Evolutionary conservation across 2,888 invertebrate genomes (phyloP).

Genomic region (Auanema freiburgensis): DNA sequence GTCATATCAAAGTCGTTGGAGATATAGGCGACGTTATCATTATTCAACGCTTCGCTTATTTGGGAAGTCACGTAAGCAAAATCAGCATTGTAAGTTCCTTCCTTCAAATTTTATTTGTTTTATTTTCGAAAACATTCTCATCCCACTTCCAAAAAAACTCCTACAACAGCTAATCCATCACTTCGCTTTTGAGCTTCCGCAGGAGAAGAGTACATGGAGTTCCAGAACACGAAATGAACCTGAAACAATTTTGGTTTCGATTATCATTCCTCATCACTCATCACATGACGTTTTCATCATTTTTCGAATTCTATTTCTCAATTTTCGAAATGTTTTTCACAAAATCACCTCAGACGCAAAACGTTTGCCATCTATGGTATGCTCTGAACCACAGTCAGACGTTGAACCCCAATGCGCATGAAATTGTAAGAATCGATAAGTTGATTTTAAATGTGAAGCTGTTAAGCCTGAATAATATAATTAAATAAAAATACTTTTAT

Average conservation of each 20-base stretch:
- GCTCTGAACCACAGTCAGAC: conserved; percentile 56
- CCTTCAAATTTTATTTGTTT: background rate
- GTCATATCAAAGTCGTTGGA: background rate
- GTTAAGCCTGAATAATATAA: conserved; percentile 27
- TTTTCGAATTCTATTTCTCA: background rate
- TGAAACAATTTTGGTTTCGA: conserved; percentile 10
- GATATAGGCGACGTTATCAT: background rate
- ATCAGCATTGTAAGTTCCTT: background rate
- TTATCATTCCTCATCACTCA: background rate
- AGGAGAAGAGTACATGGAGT: conserved; percentile 48
- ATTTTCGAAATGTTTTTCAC: background rate
- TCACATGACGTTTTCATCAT: background rate
- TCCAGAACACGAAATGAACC: conserved; percentile 62
- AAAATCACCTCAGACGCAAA: conserved; percentile 43
- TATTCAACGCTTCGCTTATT: background rate
- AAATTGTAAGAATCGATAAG: conserved; percentile 53
- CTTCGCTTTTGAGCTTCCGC: conserved; percentile 47
- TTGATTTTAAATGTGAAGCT: conserved; percentile 34
- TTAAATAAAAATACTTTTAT: no score
- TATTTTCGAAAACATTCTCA: background rate
- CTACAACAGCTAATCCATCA: conserved; percentile 59
- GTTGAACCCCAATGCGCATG: conserved; percentile 60
- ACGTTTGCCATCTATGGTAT: conserved; percentile 50
- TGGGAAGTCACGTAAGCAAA: background rate
- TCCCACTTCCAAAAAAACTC: conserved; percentile 53